Percentiles rank a stretch among this genome's conserved stretches.
Conservation (phyloP, 1,140 invertebrate genomes). For the Anadara kagoshimensis region DNA sequence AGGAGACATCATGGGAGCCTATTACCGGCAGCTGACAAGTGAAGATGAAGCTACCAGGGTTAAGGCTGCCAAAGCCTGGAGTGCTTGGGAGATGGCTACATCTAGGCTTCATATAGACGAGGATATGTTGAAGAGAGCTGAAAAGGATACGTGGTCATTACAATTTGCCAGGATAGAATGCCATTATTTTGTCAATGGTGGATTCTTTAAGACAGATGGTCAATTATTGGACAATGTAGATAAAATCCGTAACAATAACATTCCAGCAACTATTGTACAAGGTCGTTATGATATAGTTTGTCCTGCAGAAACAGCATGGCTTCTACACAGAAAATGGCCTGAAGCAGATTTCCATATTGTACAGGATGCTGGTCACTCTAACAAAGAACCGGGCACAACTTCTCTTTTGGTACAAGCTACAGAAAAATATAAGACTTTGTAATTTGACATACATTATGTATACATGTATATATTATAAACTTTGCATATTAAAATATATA, state of each 20-base stretch:
- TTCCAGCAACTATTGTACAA: constrained; percentile 70
- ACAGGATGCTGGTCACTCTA: constrained; percentile 67
- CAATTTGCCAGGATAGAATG: constrained; percentile 73
- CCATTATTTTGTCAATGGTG: constrained; percentile 71
- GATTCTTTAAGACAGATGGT: constrained; percentile 62
- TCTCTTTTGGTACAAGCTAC: constrained; percentile 45
- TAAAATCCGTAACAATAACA: constrained; percentile 63
- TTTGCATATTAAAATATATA: too few relatives aligned
- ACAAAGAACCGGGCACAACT: constrained; percentile 48
- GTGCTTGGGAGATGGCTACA: constrained; percentile 71
- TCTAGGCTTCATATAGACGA: constrained; percentile 63
- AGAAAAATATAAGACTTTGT: constrained; percentile 55
- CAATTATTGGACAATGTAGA: constrained; percentile 66
- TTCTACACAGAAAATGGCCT: constrained; percentile 67
- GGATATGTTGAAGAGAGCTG: constrained; percentile 49
- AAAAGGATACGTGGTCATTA: constrained; percentile 63
- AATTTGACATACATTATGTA: too few relatives aligned
- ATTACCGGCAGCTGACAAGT: constrained; percentile 68
- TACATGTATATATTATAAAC: too few relatives aligned
- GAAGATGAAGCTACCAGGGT: constrained; percentile 55
- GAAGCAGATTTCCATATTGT: constrained; percentile 63
- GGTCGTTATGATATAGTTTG: constrained; percentile 72
- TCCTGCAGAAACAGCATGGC: constrained; percentile 68
- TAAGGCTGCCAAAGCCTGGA: constrained; percentile 66
- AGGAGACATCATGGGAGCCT: constrained; percentile 66